Evolutionary conservation across 2,797 vertebrate species (phyloP).

Genomic region (Borostomias antarcticus): DNA sequence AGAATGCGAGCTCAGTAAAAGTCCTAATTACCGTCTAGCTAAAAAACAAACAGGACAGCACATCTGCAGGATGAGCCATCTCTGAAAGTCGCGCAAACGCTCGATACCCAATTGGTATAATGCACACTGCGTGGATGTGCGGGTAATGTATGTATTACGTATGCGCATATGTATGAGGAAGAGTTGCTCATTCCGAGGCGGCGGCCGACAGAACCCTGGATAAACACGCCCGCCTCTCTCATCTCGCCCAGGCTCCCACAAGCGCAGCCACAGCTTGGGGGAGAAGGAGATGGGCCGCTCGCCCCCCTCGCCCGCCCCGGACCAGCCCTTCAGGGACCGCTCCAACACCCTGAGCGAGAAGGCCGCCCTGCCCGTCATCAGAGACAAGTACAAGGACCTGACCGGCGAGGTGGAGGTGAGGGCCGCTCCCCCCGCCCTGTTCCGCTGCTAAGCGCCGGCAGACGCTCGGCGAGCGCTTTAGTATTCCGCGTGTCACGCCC

Average conservation of each 20-base stretch:
- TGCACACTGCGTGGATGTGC: conserved; percentile 8
- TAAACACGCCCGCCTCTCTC: too few species aligned
- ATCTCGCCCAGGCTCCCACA: conserved; percentile 86
- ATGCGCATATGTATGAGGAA: not conserved
- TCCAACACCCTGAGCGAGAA: conserved; percentile 95
- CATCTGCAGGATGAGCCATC: conserved; percentile 46
- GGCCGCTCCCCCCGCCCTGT: not conserved
- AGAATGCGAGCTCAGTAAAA: conserved; percentile 30
- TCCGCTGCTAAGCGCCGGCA: not conserved
- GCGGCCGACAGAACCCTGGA: too few species aligned
- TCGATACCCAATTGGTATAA: not conserved
- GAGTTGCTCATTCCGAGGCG: too few species aligned
- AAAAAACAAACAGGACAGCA: conserved; percentile 44
- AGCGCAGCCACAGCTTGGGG: conserved; percentile 94
- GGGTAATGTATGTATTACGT: conserved; percentile 24
- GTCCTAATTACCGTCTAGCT: conserved; percentile 37
- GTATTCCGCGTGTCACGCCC: not conserved
- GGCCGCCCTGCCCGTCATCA: conserved; percentile 90
- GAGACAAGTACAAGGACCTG: conserved; percentile 98
- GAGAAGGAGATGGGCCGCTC: conserved; percentile 91
- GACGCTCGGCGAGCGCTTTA: not conserved
- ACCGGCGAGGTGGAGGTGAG: conserved; percentile 98
- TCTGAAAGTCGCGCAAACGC: conserved; percentile 6
- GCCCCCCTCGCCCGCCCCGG: conserved; percentile 81
- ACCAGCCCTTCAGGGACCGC: conserved; percentile 91